Evolutionary conservation across 2,888 invertebrate species (phyloP).

Genomic region (Sepiola atlantica): DNA sequence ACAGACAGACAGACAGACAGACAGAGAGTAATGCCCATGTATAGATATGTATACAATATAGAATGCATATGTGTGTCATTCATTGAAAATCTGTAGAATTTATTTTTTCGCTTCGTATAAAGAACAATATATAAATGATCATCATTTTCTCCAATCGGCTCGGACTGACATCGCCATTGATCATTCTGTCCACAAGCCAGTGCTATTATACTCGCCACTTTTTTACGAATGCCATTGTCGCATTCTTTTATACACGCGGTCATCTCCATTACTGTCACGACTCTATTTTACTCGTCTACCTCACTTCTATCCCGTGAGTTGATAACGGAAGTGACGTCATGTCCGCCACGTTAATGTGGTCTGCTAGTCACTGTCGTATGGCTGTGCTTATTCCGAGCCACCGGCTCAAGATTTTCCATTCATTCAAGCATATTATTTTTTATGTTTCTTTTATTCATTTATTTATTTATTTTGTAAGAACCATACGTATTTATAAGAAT

Average conservation of each 20-base stretch:
- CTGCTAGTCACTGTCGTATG: background rate
- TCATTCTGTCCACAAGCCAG: background rate
- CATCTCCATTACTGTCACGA: conserved; percentile 20
- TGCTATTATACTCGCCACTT: background rate
- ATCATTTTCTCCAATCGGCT: background rate
- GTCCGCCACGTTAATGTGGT: background rate
- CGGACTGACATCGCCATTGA: background rate
- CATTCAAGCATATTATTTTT: background rate
- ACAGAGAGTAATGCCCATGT: background rate
- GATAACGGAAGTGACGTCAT: conserved; percentile 20
- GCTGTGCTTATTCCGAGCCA: background rate
- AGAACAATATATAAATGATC: background rate
- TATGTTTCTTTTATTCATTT: background rate
- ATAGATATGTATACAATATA: background rate
- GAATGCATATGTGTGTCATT: background rate
- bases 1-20: background rate
- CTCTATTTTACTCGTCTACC: background rate
- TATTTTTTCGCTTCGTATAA: background rate
- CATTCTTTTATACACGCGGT: background rate
- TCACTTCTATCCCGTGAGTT: background rate
- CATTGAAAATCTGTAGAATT: background rate
- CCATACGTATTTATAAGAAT: background rate
- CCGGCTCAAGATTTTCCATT: conserved; percentile 9
- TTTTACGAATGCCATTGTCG: conserved; percentile 5
- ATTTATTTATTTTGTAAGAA: background rate